Base-by-base conservation (phyloP, 2,797 vertebrate species). In the Semotilus atromaculatus region DNA sequence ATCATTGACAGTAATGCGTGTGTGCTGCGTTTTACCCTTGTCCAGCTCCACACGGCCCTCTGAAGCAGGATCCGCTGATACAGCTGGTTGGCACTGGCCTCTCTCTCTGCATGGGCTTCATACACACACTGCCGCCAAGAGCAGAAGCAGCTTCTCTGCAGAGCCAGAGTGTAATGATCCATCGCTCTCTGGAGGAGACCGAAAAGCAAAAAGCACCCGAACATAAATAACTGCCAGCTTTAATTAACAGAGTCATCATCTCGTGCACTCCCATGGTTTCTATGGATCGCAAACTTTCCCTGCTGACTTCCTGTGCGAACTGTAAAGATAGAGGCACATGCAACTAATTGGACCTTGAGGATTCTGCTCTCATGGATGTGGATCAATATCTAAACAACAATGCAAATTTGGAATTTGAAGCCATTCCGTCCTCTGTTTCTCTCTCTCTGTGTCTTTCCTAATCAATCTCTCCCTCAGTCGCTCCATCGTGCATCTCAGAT, bases 121-220 rank as follows among this genome's bases (percentile, higher is more conserved):
- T 86, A 92, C 58, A 93, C 85, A 3, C 88, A 84, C 86, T 89
- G 94, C 67, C 92, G 91, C 98, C 98, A 99, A 88, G 66, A 40
- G 83, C 92, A 86, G 43, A 96, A 91, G 88, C 90, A 96, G 58
- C 88, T 93, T 87, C 92, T 96, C 92, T 96, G 94, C 81, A 97
- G 88, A 66, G 70, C 60, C 81, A 89, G 88, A 86, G 80, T 90
- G 87, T 96, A 90, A 91, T 98, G 96, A 88, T 83, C 91, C 91
- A 93, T 80, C 5, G 98, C 97, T 91, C 96, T 91, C 98, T 99
- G 91, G 90, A 80, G 18, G 85, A 88, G 80, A 90, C 70, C 81
- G 53, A 89, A 55, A 86, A 88, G 45, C 70, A 83, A 88, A 87
- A 78, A 48, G 43, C 36, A 29, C 7, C 72, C 73, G 80, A 89